These are phyloP conservation scores for Balaeniceps rex DNA, from an alignment of 2,113 vertebrate genomes.

Conservation along the genomic window DNA sequence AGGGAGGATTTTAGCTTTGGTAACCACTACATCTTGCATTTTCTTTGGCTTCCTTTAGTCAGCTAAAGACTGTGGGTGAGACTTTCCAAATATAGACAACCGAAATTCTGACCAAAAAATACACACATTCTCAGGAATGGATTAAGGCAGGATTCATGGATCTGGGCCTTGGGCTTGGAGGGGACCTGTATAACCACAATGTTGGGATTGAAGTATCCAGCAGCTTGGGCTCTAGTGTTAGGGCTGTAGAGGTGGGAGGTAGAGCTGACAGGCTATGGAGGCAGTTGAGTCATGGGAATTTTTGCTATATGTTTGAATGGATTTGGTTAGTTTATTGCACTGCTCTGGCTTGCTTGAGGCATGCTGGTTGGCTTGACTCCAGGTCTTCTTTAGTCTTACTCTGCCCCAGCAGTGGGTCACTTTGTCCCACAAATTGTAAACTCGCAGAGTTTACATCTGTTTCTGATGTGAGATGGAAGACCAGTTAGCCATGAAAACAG, in stretches of 20 bases:
- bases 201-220: background rate
- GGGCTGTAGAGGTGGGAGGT: constrained; percentile 14
- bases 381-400: background rate
- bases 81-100: constrained; percentile 46
- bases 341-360: background rate
- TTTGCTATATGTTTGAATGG: constrained; percentile 26
- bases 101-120: constrained; percentile 33
- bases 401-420: background rate
- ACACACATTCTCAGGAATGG: constrained; percentile 2
- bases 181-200: background rate
- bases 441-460: background rate
- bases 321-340: constrained; percentile 49
- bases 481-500: background rate
- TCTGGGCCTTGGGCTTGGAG: constrained; percentile 1
- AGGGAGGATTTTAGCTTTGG: background rate
- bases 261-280: background rate
- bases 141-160: constrained; percentile 24
- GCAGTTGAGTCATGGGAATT: constrained; percentile 35
- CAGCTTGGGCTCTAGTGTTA: background rate
- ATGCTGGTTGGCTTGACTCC: background rate
- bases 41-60: constrained; percentile 30
- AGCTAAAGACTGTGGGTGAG: constrained; percentile 38
- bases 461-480: background rate
- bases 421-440: background rate
- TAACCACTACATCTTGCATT: constrained; percentile 26